Conservation (phyloP, 2,888 invertebrate species). For the Rhimphoctona megacephalus region DNA sequence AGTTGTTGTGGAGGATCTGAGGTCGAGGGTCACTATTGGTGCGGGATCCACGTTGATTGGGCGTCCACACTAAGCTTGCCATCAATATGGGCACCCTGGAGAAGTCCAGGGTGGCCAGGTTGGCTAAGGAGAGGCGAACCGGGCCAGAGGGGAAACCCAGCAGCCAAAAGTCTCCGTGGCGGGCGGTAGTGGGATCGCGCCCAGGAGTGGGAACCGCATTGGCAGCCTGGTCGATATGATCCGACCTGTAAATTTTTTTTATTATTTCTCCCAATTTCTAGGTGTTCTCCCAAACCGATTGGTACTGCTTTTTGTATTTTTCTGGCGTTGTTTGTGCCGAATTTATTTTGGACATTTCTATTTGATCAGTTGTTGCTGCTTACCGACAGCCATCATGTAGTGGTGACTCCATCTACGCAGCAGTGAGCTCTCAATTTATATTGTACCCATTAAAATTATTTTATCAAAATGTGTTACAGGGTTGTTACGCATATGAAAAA, state of each 20-base stretch:
- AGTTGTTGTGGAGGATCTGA: conserved; percentile 96
- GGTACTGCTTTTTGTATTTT: conserved; percentile 28
- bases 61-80: conserved; percentile 98
- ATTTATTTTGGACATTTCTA: conserved; percentile 10
- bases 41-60: conserved; percentile 93
- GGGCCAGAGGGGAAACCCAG: conserved; percentile 99
- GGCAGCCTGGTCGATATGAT: conserved; percentile 94
- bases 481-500: too few species aligned
- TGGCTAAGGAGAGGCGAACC: conserved; percentile 98
- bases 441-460: too few species aligned
- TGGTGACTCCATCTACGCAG: too few species aligned
- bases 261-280: conserved; percentile 62
- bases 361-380: not conserved
- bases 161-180: conserved; percentile 99
- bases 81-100: conserved; percentile 97
- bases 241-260: conserved; percentile 90
- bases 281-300: not conserved
- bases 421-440: too few species aligned
- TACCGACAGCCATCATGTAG: too few species aligned
- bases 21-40: conserved; percentile 91
- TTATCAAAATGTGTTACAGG: too few species aligned
- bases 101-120: conserved; percentile 95
- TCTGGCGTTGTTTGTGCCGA: conserved; percentile 48
- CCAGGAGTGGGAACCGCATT: conserved; percentile 96
- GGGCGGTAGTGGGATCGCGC: conserved; percentile 99